phyloP scores from a whole-genome alignment of 2,888 invertebrate species.

The Melieria crassipennis region DNA sequence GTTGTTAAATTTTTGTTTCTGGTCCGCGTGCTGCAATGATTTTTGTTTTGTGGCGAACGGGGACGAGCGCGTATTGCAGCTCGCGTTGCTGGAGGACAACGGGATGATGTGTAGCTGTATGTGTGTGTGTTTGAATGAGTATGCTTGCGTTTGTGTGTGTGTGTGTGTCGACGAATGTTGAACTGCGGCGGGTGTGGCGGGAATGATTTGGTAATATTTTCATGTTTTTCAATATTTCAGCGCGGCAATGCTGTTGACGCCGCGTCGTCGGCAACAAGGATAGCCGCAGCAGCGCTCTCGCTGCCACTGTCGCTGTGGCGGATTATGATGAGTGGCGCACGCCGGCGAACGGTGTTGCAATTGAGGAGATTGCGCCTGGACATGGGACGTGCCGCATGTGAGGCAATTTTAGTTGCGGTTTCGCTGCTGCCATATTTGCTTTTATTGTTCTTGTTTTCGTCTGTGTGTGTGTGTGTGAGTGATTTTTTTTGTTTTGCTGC shows the following conservation, averaged over 20 bases:
- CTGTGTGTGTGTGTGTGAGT: background rate
- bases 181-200: background rate
- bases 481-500: background rate
- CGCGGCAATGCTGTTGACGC: background rate
- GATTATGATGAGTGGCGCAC: constrained; percentile 3
- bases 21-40: no score
- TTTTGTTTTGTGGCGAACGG: no score
- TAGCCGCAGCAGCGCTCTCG: background rate
- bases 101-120: no score
- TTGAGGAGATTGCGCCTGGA: no score
- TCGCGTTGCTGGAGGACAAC: no score
- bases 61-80: no score
- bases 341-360: no score
- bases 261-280: no score
- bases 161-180: background rate
- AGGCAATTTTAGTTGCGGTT: background rate
- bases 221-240: constrained; percentile 13
- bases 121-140: no score
- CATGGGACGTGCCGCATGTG: background rate
- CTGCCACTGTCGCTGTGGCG: background rate
- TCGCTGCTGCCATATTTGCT: background rate
- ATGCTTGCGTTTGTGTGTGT: background rate
- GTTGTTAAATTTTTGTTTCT: no score
- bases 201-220: constrained; percentile 7
- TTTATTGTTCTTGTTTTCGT: background rate